phyloP scores from a whole-genome alignment of 2,797 vertebrate genomes.

The Okamejei kenojei region DNA sequence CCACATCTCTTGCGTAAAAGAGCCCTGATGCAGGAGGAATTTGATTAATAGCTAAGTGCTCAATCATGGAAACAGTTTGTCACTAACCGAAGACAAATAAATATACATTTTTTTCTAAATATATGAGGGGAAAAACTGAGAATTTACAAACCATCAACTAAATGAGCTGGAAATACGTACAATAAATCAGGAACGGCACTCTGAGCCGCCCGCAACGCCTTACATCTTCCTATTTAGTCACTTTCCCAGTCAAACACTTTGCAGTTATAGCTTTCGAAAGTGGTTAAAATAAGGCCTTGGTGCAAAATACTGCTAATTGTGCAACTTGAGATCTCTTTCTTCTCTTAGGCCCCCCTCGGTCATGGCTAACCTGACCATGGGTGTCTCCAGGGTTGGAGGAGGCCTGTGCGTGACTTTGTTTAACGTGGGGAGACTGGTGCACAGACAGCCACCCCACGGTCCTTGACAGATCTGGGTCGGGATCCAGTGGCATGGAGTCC shows the following conservation, averaged over 20 bases:
- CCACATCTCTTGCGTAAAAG: not conserved
- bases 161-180: slow-evolving; percentile 50
- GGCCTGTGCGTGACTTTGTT: no score
- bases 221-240: slow-evolving; percentile 44
- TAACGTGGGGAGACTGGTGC: no score
- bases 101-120: slow-evolving; percentile 48
- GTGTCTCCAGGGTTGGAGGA: no score
- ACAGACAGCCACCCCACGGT: no score
- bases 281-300: slow-evolving; percentile 1
- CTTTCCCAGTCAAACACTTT: slow-evolving; percentile 26
- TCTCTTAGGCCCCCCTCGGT: no score
- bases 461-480: no score
- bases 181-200: slow-evolving; percentile 57
- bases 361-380: no score
- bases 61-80: slow-evolving; percentile 51
- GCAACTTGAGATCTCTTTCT: not conserved
- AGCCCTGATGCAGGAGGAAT: not conserved
- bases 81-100: slow-evolving; percentile 48
- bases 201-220: slow-evolving; percentile 35
- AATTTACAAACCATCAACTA: slow-evolving; percentile 60
- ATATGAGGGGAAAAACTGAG: slow-evolving; percentile 51
- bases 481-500: no score
- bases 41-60: slow-evolving; percentile 57
- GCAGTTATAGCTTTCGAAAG: not conserved
- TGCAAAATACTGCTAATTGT: not conserved